Evolutionary conservation across 2,797 vertebrate genomes (phyloP), one percentile per base, ranked within the genome.

Genomic region (Manis crassicaudata): DNA sequence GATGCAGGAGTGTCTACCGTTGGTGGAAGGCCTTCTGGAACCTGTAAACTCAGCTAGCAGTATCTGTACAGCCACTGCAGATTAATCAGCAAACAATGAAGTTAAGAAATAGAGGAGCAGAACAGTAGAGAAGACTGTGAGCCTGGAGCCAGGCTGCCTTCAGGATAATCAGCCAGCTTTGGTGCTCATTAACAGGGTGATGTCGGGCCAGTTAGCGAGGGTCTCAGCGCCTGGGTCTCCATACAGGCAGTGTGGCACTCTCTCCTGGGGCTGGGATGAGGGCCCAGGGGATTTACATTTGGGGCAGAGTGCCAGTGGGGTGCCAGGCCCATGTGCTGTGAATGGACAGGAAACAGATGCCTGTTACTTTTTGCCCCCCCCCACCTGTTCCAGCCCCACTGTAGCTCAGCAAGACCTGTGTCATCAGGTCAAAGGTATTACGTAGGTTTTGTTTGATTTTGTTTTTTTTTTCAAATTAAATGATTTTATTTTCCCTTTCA

Each of bases 261-360:
- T 54, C 35, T 54, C 32, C 25, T 27, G 0, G 2, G 76, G 35
- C 52, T 21, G 68, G 9, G 43, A 13, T 40, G 73, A 32, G 18
- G n/a, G 58, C 3, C n/a, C 90, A 6, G 21, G 21, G 70, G 9
- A 21, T 43, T 43, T 43, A 6, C 43, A 27, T 27, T 6, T 27
- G 25, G 89, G 32, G 84, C 85, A 9, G 17, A 25, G 40, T 1
- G 7, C n/a, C 13, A 12, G 14, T 37, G 25, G 37, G 6, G 0
- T 40, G 32, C 17, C 29, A 1, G 63, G 27, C 46, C 35, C 16
- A 14, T 4, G 2, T 7, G 21, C n/a, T 5, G 21, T 6, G 21
- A 1, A 1, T 0, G 23, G 7, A 3, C 23, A 4, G 58, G 16
- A 17, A 43, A 12, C n/a, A 29, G 37, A 2, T 3, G 35, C 37